Conservation (phyloP, 2,797 vertebrate genomes). For the Macrochelys suwanniensis region DNA sequence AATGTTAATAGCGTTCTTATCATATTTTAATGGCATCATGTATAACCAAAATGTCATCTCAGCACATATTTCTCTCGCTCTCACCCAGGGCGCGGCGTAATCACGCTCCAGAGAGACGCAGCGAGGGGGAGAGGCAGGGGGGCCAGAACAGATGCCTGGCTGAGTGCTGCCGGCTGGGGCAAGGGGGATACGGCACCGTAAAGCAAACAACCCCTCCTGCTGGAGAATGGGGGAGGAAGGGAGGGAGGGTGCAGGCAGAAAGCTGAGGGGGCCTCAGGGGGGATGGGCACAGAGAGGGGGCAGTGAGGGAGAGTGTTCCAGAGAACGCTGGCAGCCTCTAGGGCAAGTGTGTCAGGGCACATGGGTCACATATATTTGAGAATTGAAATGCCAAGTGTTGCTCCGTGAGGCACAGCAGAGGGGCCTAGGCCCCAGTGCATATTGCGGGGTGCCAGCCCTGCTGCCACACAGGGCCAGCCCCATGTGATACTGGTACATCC, state of each 20-base stretch:
- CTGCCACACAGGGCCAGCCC: background rate
- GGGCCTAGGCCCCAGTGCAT: background rate
- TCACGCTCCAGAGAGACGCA: constrained; percentile 67
- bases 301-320: accelerated
- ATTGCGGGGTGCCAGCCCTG: background rate
- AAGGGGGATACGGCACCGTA: accelerated
- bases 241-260: background rate
- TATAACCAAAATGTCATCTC: constrained; percentile 82
- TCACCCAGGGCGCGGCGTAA: constrained; percentile 73
- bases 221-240: background rate
- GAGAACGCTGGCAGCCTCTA: background rate
- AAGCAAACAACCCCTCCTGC: background rate
- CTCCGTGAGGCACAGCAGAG: background rate
- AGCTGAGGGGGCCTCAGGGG: background rate
- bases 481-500: background rate
- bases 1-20: constrained; percentile 84
- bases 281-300: accelerated
- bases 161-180: background rate
- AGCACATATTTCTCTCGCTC: constrained; percentile 78
- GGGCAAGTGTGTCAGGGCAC: background rate
- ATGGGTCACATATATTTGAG: background rate
- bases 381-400: background rate
- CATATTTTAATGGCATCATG: constrained; percentile 84
- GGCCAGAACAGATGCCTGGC: constrained; percentile 32
- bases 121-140: constrained; percentile 53